Percentiles rank a stretch among this genome's conserved stretches.
Evolutionary conservation across 2,113 vertebrate species (phyloP).

Genomic region (Sinocyclocheilus maitianheensis): DNA sequence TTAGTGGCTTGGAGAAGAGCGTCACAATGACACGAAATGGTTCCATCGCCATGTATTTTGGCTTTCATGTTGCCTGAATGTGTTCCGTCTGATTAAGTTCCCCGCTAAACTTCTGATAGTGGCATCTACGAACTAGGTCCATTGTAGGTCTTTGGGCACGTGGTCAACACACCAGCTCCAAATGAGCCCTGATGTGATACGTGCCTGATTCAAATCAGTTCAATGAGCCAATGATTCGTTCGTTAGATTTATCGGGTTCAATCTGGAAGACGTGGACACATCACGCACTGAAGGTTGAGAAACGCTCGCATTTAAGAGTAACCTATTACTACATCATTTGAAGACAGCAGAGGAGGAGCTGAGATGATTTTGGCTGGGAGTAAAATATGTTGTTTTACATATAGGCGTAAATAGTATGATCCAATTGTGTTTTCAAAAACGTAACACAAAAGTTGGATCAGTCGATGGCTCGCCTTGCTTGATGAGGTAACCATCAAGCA

Average conservation of each 20-base stretch:
- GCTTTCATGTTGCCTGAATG: conserved; percentile 10
- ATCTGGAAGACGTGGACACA: no score
- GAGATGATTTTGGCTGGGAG: neutral
- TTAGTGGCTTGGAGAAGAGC: neutral
- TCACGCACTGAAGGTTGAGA: neutral
- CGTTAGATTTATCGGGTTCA: neutral
- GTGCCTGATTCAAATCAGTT: neutral
- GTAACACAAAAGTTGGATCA: no score
- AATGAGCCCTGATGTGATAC: conserved; percentile 26
- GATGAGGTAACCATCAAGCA: no score
- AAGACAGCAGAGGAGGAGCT: neutral
- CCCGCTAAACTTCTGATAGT: conserved; percentile 44
- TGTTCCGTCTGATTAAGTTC: conserved; percentile 3
- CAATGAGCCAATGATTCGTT: neutral
- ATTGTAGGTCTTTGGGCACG: conserved; percentile 20
- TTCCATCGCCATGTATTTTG: conserved; percentile 3
- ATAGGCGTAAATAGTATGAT: neutral
- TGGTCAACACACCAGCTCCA: conserved; percentile 33
- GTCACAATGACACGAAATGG: conserved; percentile 9
- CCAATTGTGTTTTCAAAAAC: no score
- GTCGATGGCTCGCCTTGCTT: no score
- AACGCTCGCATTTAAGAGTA: neutral
- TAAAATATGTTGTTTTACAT: neutral
- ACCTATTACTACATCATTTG: neutral
- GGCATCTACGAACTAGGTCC: conserved; percentile 20